A percentile compares a stretch with the other conserved stretches of the same genome.
Evolutionary conservation across 1,140 invertebrate species (phyloP).

Genomic region (Solenopsis invicta): DNA sequence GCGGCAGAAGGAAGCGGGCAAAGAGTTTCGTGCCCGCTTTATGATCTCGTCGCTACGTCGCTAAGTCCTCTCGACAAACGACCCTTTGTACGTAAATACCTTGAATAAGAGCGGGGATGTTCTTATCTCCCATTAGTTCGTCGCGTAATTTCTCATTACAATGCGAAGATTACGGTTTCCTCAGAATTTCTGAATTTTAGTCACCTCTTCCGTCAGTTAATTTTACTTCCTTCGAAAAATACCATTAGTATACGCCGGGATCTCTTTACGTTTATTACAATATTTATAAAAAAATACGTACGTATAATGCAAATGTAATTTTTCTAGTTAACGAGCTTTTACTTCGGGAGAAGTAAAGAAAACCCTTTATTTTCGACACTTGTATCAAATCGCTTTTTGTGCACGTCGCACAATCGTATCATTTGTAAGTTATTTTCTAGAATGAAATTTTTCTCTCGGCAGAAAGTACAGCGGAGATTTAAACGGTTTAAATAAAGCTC

Average conservation of each 20-base stretch:
- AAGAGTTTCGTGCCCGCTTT: slow-evolving; percentile 72
- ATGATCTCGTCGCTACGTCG: slow-evolving; percentile 73
- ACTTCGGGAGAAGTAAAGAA: background rate
- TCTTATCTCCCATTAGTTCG: slow-evolving; percentile 44
- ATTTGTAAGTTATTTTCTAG: background rate
- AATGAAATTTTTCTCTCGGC: background rate
- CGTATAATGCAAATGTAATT: background rate
- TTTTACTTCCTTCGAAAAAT: slow-evolving; percentile 21
- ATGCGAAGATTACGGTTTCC: slow-evolving; percentile 54
- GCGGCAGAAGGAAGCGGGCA: slow-evolving; percentile 47
- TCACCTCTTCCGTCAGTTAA: slow-evolving; percentile 19
- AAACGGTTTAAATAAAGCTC: background rate
- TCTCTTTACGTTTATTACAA: background rate
- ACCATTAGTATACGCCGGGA: background rate
- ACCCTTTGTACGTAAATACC: slow-evolving; percentile 69
- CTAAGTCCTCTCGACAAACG: slow-evolving; percentile 70
- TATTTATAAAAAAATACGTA: background rate
- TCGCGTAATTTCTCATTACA: slow-evolving; percentile 62
- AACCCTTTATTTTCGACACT: background rate
- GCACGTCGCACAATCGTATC: background rate
- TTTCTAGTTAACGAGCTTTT: slow-evolving; percentile 1
- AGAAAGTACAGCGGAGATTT: background rate
- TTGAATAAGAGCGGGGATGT: slow-evolving; percentile 61
- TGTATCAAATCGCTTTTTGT: background rate
- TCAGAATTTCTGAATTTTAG: slow-evolving; percentile 38